Evolutionary conservation across 1,140 invertebrate species (phyloP), one percentile per base, ranked within the genome.

Genomic region (Mesaphorura yosii): DNA sequence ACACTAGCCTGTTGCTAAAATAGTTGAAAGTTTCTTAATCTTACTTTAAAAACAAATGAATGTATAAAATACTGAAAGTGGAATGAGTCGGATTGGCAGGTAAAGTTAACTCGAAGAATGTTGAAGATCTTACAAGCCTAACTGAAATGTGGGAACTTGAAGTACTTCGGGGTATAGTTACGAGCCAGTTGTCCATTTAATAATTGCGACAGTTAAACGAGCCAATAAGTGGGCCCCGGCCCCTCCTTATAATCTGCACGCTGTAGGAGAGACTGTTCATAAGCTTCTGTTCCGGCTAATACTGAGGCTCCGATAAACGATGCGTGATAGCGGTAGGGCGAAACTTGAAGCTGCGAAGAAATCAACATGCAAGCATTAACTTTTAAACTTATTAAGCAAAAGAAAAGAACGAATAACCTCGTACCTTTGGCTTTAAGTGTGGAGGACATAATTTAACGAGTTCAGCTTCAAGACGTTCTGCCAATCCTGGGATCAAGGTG

Each of bases 231-330:
- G 4, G 61, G 61, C 27, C 61, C 61, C 4, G 48, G 49, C 1
- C 57, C 57, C 15, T 31, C 48, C 12, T 59, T 54, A 41, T 63
- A 63, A 10, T 59, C 47, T n/a, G 26, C 45, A 29, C 51, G 49
- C 23, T 53, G 37, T 2, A 59, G 34, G 2, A 63, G 26, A 23
- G 72, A 70, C 54, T 74, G 66, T 45, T 75, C 65, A 64, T 78
- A 80, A 17, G 70, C 72, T 10, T 70, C 67, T 52, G 72, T 70
- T 20, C 65, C 65, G 4, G 77, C 75, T 42, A 79, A 66, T 12
- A 72, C 66, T 51, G 76, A 76, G 0, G 75, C 75, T 22, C 78
- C 78, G 29, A 81, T 68, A 63, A 72, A 81, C 2, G 77, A 73
- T 26, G 76, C 73, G 65, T 81, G 77, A 53, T 78, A 77, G 17